Percentiles rank a stretch among this genome's conserved stretches.
phyloP scores from a whole-genome alignment of 2,797 vertebrate species.

The Crotalus adamanteus region DNA sequence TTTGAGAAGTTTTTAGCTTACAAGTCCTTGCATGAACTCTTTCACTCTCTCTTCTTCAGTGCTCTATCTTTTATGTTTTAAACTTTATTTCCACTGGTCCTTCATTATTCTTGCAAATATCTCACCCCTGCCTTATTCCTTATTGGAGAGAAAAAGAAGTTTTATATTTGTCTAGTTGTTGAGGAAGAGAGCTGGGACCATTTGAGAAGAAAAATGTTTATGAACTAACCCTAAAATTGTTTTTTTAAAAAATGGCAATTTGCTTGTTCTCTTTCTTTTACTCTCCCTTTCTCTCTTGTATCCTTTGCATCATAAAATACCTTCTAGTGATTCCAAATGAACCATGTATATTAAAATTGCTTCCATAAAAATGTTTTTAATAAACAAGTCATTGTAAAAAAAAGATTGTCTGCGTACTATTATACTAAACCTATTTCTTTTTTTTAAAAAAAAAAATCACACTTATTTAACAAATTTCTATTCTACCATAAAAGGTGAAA shows the following conservation, averaged over 20 bases:
- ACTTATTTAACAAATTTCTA: not conserved
- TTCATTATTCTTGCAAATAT: not conserved
- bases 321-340: conserved; percentile 43
- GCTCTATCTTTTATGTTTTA: not conserved
- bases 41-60: not conserved
- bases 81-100: not conserved
- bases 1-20: conserved; percentile 1
- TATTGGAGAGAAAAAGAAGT: not conserved
- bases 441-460: not conserved
- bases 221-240: not conserved
- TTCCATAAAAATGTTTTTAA: conserved; percentile 64
- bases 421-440: conserved; percentile 22
- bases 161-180: not conserved
- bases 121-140: conserved; percentile 22
- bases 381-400: conserved; percentile 60
- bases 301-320: conserved; percentile 42
- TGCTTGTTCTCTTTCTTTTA: conserved; percentile 11
- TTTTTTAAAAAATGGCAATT: not conserved
- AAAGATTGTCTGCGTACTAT: conserved; percentile 27
- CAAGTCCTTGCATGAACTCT: not conserved
- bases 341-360: conserved; percentile 50
- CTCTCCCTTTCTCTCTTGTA: conserved; percentile 2
- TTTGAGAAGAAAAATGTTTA: not conserved
- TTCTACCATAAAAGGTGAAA: not conserved
- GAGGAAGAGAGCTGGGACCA: not conserved